Base-by-base conservation (phyloP, 2,797 vertebrate species). In the Hozukius guyotensis region DNA sequence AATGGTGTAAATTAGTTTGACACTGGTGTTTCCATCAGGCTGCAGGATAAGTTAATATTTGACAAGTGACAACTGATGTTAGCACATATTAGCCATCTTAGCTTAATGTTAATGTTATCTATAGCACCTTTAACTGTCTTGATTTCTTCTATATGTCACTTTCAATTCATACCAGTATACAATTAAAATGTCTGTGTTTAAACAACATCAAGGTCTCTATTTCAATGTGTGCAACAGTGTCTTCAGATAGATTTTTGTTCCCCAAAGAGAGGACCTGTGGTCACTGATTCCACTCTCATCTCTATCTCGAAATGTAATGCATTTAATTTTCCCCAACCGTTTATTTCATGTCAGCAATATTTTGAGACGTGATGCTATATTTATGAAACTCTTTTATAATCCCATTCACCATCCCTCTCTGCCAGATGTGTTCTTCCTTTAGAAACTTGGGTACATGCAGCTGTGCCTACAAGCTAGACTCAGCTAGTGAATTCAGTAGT, bases 271-370 rank as follows among this genome's bases (percentile, higher is more conserved):
- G 9, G 14, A 38, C 20, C n/a, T 18, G n/a, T 63, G 76, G 66
- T 65, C 83, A 57, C 31, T 31, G 61, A 71, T 20, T 75, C 22
- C 29, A 32, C 22, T 56, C 25, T 67, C 61, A 34, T 80, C 64
- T 62, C 22, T 22, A 7, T 57, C 62, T 60, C 62, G 5, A 76
- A 82, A 78, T 76, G 46, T 49, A 27, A 71, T 65, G 14, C 49
- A 62, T 81, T 69, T 59, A 66, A 57, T 75, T 81, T 77, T 66
- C n/a, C 31, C 57, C 56, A 70, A 42, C 57, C 25, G 56, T 62
- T 69, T 46, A 22, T 61, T 32, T 72, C 4, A 10, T 31, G 22
- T 76, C 46, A 49, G 42, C 36, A 27, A n/a, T 22, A 62, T 42
- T 38, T n/a, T 10, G 10, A 72, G 42, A 73, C 25, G 53, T 55